phyloP scores from a whole-genome alignment of 2,888 invertebrate genomes.

The Rhabditoides inermis region DNA sequence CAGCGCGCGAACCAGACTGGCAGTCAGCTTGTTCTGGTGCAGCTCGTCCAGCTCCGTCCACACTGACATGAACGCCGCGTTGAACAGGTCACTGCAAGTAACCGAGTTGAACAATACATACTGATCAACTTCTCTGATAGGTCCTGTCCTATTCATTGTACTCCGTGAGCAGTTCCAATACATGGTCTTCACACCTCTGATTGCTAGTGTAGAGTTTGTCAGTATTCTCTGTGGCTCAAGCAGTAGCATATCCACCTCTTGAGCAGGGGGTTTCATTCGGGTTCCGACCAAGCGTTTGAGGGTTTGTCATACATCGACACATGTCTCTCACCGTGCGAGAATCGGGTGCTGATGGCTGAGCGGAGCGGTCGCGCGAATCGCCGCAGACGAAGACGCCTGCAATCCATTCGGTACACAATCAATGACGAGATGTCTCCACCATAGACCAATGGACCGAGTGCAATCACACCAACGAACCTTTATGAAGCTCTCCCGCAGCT shows the following conservation, averaged over 20 bases:
- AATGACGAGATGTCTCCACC: too few relatives aligned
- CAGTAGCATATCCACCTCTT: too few relatives aligned
- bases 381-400: slow-evolving; percentile 74
- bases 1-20: slow-evolving; percentile 73
- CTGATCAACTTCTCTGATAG: too few relatives aligned
- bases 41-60: slow-evolving; percentile 85
- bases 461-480: slow-evolving; percentile 62
- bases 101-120: not conserved
- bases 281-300: too few relatives aligned
- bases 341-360: slow-evolving; percentile 88
- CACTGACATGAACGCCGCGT: slow-evolving; percentile 95
- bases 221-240: too few relatives aligned
- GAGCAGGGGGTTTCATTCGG: too few relatives aligned
- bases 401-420: not conserved
- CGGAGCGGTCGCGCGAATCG: slow-evolving; percentile 80
- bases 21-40: slow-evolving; percentile 75
- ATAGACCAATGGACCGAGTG: too few relatives aligned
- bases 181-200: too few relatives aligned
- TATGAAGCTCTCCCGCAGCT: slow-evolving; percentile 81
- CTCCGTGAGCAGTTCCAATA: too few relatives aligned
- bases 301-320: too few relatives aligned
- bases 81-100: slow-evolving; percentile 75
- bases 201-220: not conserved
- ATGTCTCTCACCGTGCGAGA: slow-evolving; percentile 67
- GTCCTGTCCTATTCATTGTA: too few relatives aligned